Evolutionary conservation across 2,888 invertebrate species (phyloP).

Genomic region (Mythimna albipuncta): DNA sequence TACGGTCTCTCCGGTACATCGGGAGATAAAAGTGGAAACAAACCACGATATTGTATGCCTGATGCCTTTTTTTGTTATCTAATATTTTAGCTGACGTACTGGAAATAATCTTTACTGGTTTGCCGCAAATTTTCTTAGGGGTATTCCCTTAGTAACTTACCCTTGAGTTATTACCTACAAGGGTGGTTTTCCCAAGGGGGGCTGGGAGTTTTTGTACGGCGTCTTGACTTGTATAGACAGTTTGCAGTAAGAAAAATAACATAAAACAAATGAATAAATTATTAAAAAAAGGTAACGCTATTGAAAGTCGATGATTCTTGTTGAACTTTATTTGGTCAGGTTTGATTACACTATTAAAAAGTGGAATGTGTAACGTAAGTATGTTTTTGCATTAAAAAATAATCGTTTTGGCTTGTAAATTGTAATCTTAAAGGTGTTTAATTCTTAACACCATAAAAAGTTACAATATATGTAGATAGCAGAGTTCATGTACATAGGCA

Average conservation of each 20-base stretch:
- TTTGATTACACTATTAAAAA: neutral
- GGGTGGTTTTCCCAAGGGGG: constrained; percentile 16
- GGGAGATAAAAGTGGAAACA: constrained; percentile 76
- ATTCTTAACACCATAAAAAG: too few species aligned
- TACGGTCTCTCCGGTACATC: constrained; percentile 72
- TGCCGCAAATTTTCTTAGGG: constrained; percentile 50
- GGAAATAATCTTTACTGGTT: constrained; percentile 65
- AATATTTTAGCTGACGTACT: constrained; percentile 73
- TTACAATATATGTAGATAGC: too few species aligned
- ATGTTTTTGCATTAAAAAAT: neutral
- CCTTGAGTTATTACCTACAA: constrained; percentile 30
- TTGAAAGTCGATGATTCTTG: neutral
- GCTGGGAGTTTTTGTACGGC: constrained; percentile 9
- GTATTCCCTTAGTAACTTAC: constrained; percentile 41
- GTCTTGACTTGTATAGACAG: neutral
- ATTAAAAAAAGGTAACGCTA: neutral
- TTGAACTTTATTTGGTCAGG: neutral
- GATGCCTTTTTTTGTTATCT: constrained; percentile 76
- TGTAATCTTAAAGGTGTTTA: neutral
- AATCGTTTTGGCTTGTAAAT: neutral
- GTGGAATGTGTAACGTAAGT: too few species aligned
- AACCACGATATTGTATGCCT: constrained; percentile 77
- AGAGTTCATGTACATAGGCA: too few species aligned
- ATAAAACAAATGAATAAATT: neutral
- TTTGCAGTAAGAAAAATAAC: neutral